Base-by-base conservation (phyloP, 2,113 vertebrate genomes). In the Rattus rattus region DNA sequence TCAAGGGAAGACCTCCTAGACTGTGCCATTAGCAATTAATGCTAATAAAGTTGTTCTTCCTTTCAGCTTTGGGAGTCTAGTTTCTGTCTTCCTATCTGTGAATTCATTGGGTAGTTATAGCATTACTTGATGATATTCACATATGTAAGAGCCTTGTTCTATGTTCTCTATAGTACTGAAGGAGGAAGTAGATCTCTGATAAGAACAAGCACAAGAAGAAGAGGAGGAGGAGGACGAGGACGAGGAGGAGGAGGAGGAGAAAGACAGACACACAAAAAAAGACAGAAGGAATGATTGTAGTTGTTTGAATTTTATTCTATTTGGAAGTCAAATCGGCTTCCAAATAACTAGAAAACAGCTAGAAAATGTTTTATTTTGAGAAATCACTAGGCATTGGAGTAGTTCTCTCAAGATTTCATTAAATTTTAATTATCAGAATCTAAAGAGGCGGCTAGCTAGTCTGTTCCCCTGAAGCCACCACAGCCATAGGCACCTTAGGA, bases 301-400 rank as follows among this genome's bases (percentile, higher is more conserved):
- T 72, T 92, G 75, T 2, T 92, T 92, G 54, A 91, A 90, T 77
- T 84, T 59, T 26, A 67, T 87, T 96, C 36, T 93, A 14, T 54
- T 79, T 61, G 30, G 54, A 90, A 73, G 14, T 83, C 81, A 96
- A 86, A 76, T 52, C 47, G 12, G 8, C 39, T 80, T 92, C 94
- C 19, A 92, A 92, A 75, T 92, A 63, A 88, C 26, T 2, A 43
- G 20, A 3, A 22, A 22, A 67, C 67, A 61, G 36, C 52, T 17
- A 79, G 56, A 59, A 87, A 56, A 39, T 52, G 20, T 83, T 90
- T 52, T 39, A 69, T 22, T 88, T 28, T 79, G 56, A 92, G 73
- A n/a, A 86, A 36, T 88, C n/a, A 72, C 24, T 75, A 88, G 24
- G n/a, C 17, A 49, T 54, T 5, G 47, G 84, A 19, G 16, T 9